phyloP scores from a whole-genome alignment of 2,113 vertebrate genomes.

The Rhynchopsitta pachyrhyncha region DNA sequence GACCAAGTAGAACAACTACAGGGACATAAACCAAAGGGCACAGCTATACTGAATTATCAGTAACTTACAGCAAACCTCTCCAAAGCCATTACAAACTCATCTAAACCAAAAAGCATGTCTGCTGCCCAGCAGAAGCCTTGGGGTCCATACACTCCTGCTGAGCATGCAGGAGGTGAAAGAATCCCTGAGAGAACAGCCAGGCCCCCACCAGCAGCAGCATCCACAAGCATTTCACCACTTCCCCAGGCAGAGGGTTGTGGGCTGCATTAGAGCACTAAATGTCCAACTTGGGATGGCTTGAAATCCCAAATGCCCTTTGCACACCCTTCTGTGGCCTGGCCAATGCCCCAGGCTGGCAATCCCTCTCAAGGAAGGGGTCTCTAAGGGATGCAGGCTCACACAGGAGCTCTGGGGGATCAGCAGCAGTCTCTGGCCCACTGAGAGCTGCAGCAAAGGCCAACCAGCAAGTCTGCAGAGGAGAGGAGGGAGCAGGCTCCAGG shows the following conservation, averaged over 20 bases:
- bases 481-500: neutral
- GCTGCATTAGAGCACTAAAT: accelerated
- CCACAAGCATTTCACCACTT: accelerated
- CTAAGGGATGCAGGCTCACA: neutral
- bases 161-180: neutral
- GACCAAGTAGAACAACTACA: neutral
- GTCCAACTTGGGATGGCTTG: accelerated
- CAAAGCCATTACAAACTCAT: accelerated
- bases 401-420: accelerated
- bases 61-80: neutral
- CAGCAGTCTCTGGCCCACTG: neutral
- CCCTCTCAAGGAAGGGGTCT: neutral
- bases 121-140: neutral
- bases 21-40: neutral
- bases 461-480: neutral
- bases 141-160: neutral
- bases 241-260: neutral
- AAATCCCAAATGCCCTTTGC: neutral
- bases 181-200: accelerated
- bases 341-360: neutral
- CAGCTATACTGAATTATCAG: accelerated
- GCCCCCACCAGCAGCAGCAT: neutral
- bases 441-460: neutral
- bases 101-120: neutral
- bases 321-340: accelerated